Conservation (phyloP, 2,797 vertebrate species). For the Lagocephalus sceleratus region DNA sequence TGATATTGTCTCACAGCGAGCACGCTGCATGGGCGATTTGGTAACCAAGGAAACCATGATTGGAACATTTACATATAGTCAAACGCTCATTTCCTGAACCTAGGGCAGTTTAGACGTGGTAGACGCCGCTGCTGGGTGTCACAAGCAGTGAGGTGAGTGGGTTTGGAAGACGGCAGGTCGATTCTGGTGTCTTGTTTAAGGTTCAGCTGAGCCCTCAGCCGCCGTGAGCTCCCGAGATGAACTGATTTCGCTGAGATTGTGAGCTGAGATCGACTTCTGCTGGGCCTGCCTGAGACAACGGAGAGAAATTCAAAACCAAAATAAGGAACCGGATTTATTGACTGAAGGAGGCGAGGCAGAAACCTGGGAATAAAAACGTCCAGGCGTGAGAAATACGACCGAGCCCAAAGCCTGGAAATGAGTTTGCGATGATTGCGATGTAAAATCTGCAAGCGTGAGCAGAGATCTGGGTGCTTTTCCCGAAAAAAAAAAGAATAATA, state of each 20-base stretch:
- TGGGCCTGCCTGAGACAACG: not conserved
- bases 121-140: too few relatives aligned
- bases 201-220: not conserved
- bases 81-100: too few relatives aligned
- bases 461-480: not conserved
- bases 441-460: not conserved
- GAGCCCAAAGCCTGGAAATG: not conserved
- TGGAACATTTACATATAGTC: too few relatives aligned
- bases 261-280: not conserved
- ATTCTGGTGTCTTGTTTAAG: not conserved
- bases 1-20: too few relatives aligned
- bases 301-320: not conserved
- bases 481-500: not conserved
- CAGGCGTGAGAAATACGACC: too few relatives aligned
- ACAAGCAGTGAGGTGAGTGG: constrained; percentile 1
- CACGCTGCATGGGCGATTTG: too few relatives aligned
- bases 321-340: not conserved
- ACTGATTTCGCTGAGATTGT: not conserved
- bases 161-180: constrained; percentile 3
- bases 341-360: constrained; percentile 3
- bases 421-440: not conserved
- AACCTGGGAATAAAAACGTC: too few relatives aligned
- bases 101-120: too few relatives aligned
- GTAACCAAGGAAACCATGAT: too few relatives aligned
- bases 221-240: not conserved